These are phyloP conservation scores for Taphrorychus bicolor DNA, from an alignment of 2,888 invertebrate species.

Conservation along the genomic window DNA sequence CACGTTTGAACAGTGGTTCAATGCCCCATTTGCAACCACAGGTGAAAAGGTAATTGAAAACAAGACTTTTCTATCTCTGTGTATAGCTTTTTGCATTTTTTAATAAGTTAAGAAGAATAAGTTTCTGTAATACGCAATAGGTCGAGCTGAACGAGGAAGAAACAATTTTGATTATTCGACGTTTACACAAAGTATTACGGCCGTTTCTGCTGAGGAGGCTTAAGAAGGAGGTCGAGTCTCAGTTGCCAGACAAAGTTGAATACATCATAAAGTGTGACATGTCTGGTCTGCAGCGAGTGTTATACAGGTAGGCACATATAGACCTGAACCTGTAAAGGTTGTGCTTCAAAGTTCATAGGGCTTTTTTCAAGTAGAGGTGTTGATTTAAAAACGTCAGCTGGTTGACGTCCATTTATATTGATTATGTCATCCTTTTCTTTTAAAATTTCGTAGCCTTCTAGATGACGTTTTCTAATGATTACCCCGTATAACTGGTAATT, in stretches of 20 bases:
- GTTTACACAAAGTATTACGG: slow-evolving; percentile 97
- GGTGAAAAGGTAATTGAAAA: slow-evolving; percentile 84
- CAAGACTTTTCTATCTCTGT: background rate
- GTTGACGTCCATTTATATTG: too few relatives aligned
- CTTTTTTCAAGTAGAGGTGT: too few relatives aligned
- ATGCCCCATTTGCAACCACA: slow-evolving; percentile 98
- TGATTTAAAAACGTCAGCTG: too few relatives aligned
- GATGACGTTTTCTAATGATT: too few relatives aligned
- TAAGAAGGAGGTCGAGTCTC: slow-evolving; percentile 99
- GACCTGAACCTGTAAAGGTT: too few relatives aligned
- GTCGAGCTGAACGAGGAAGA: slow-evolving; percentile 99
- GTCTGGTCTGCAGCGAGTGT: slow-evolving; percentile 93
- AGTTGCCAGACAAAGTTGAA: slow-evolving; percentile 97
- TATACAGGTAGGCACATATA: slow-evolving; percentile 82
- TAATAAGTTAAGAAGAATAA: slow-evolving; percentile 65
- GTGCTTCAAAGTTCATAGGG: too few relatives aligned
- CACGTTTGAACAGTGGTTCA: slow-evolving; percentile 99
- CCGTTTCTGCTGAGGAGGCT: slow-evolving; percentile 96
- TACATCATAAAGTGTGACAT: slow-evolving; percentile 99
- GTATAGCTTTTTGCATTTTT: slow-evolving; percentile 90
- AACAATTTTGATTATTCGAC: slow-evolving; percentile 98
- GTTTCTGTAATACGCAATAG: too few relatives aligned
- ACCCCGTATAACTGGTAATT: too few relatives aligned
- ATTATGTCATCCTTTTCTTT: too few relatives aligned
- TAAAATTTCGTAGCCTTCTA: too few relatives aligned